Percentiles rank a stretch among this genome's conserved stretches.
Conservation (phyloP, 2,797 vertebrate species). For the Limosa lapponica region DNA sequence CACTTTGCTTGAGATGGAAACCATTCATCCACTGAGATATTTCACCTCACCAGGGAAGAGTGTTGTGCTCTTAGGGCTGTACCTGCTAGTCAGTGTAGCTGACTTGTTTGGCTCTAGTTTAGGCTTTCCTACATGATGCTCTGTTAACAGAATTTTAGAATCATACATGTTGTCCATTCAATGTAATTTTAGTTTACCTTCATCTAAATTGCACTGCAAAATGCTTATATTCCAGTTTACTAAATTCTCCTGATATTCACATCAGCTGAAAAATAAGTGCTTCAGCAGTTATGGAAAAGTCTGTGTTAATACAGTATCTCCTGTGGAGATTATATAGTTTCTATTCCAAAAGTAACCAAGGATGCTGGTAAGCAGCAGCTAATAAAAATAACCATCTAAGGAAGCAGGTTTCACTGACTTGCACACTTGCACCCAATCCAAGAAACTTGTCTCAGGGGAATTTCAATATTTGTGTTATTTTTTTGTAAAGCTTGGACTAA, state of each 20-base stretch:
- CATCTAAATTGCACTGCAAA: background rate
- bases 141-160: background rate
- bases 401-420: background rate
- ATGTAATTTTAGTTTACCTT: background rate
- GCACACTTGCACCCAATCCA: background rate
- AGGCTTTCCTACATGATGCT: background rate
- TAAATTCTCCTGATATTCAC: background rate
- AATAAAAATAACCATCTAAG: background rate
- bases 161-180: background rate
- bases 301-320: background rate
- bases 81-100: background rate
- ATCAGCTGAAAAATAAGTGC: background rate
- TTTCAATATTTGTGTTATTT: background rate
- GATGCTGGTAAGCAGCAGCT: background rate
- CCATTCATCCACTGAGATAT: background rate
- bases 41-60: background rate
- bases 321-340: background rate
- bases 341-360: background rate
- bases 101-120: background rate
- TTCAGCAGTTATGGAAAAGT: background rate
- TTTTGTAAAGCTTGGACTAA: background rate
- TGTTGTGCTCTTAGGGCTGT: background rate
- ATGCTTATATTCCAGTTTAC: background rate
- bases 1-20: background rate
- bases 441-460: background rate